These are phyloP conservation scores for Hemitrygon akajei DNA, from an alignment of 2,797 vertebrate species.

Conservation along the genomic window DNA sequence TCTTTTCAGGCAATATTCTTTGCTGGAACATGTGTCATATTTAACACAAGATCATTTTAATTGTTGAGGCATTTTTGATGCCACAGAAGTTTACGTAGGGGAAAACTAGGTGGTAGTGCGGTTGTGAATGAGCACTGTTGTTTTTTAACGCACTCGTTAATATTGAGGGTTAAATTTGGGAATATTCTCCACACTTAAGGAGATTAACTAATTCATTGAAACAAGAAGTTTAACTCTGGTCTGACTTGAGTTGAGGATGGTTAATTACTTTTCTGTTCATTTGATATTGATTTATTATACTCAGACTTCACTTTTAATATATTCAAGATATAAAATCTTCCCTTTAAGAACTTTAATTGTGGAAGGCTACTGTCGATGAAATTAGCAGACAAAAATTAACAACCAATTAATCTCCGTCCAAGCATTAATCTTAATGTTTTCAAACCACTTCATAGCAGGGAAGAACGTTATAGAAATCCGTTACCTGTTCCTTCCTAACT, in stretches of 20 bases:
- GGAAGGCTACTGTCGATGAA: not conserved
- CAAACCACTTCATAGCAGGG: not conserved
- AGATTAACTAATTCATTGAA: not conserved
- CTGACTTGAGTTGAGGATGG: not conserved
- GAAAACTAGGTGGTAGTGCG: not conserved
- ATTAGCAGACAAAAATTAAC: not conserved
- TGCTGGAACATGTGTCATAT: not conserved
- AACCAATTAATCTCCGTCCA: not conserved
- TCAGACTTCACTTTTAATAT: not conserved
- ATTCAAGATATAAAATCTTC: not conserved
- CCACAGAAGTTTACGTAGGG: not conserved
- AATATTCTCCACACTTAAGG: not conserved
- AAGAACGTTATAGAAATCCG: not conserved
- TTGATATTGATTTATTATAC: not conserved
- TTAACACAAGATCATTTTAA: not conserved
- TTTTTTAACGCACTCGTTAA: not conserved
- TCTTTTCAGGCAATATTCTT: not conserved
- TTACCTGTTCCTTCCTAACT: not conserved
- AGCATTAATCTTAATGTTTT: not conserved
- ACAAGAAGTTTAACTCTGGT: not conserved
- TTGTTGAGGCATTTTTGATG: not conserved
- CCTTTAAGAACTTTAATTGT: not conserved
- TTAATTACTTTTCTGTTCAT: not conserved
- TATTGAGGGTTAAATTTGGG: not conserved
- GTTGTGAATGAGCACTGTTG: not conserved